These are phyloP conservation scores for Callaeas wilsoni DNA, from an alignment of 2,113 vertebrate genomes.

Conservation along the genomic window DNA sequence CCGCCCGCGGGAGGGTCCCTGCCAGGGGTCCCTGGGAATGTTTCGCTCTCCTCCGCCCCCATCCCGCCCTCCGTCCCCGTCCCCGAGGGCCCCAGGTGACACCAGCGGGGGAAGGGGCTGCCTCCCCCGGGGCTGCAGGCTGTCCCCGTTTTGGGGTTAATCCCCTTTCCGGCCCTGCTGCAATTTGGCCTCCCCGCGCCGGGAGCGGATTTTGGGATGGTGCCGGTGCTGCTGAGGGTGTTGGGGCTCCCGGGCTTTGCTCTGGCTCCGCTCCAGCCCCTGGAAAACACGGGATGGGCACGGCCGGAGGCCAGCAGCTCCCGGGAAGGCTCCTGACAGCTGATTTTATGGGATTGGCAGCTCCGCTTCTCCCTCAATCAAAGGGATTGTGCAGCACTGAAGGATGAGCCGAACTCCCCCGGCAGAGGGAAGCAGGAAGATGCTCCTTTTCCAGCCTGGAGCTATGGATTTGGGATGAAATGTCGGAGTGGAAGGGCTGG, in stretches of 20 bases:
- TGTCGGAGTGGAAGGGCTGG: neutral
- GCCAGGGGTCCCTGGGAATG: neutral
- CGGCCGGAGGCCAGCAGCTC: neutral
- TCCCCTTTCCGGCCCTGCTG: neutral
- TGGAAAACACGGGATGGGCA: neutral
- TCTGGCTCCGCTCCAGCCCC: neutral
- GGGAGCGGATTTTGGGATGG: neutral
- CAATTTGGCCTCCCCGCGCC: rapidly evolving
- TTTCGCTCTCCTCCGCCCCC: neutral
- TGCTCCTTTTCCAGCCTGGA: slow-evolving; percentile 8
- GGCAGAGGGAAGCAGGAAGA: neutral
- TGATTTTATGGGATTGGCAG: neutral
- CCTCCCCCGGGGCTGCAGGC: neutral
- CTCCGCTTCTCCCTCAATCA: neutral
- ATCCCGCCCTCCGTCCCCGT: rapidly evolving
- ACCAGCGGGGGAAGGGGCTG: neutral
- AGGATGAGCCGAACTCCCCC: neutral
- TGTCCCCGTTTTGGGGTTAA: neutral
- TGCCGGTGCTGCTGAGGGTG: neutral
- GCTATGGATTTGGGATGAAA: neutral
- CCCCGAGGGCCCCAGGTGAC: neutral
- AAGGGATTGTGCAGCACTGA: neutral
- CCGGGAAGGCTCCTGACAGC: neutral
- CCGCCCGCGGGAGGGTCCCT: rapidly evolving
- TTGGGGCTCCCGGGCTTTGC: neutral